Evolutionary conservation across 2,888 invertebrate species (phyloP), one percentile per base, ranked within the genome.

Genomic region (Harpalus rubripes): DNA sequence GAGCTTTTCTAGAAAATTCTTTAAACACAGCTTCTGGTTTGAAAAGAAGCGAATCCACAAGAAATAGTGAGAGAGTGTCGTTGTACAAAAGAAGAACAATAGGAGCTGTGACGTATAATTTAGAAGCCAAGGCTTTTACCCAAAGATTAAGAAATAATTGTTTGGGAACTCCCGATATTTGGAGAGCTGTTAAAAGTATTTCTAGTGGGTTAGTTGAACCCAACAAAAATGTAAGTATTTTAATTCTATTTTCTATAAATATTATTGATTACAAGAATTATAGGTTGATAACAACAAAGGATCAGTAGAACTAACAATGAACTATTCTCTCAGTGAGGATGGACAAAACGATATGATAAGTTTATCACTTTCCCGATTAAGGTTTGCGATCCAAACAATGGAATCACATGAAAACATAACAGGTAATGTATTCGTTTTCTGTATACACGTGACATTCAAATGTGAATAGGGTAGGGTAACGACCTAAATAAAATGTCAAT

Each of bases 321-420:
- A 93, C 72, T 95, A 95, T 89, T 93, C 94, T 15, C 92, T 93
- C 58, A 94, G 94, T 81, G 95, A 95, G 89, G 95, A 95, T 86
- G 94, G 94, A 0, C 92, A 93, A 82, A 93, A 94, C 87, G 95
- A 95, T 87, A 91, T 92, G 18, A 92, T 95, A 84, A 93, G 94
- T 88, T 90, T 95, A 44, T 93, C 93, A 7, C 92, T 95, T 56
- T 93, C 93, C 86, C 92, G 94, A 86, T 91, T 95, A 85, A 91
- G 95, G 85, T 95, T 95, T 89, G 94, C 94, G 85, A 92, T 95
- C 85, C 93, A 94, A 89, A 94, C 94, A n/a, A 95, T 95, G 95
- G 94, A 94, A 87, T 94, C 95, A 87, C 95, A 95, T 86, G 95
- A 95, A 89, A 92, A 93, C 87, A 92, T 93, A 87, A 94, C 94